phyloP scores from a whole-genome alignment of 2,797 vertebrate species.

The Neoniphon sammara region DNA sequence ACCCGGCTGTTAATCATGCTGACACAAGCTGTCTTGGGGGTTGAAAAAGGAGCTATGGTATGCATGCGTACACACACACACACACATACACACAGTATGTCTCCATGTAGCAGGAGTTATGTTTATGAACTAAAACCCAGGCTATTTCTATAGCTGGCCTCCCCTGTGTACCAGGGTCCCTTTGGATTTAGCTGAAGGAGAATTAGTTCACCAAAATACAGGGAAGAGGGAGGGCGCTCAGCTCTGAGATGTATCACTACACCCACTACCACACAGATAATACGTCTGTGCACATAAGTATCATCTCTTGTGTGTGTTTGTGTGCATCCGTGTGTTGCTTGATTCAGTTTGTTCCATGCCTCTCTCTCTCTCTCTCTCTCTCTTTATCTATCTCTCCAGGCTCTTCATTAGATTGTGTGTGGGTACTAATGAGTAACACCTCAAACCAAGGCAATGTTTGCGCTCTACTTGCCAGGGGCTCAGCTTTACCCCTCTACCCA shows the following conservation, averaged over 20 bases:
- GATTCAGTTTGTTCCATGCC: slow-evolving; percentile 26
- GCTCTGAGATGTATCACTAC: slow-evolving; percentile 54
- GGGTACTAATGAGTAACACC: slow-evolving; percentile 61
- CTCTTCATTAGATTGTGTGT: slow-evolving; percentile 63
- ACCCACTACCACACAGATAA: slow-evolving; percentile 45
- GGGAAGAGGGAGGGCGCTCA: slow-evolving; percentile 26
- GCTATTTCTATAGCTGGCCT: slow-evolving; percentile 61
- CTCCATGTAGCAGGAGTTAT: slow-evolving; percentile 19
- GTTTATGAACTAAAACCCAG: slow-evolving; percentile 47
- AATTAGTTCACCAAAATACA: slow-evolving; percentile 65
- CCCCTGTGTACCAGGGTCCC: slow-evolving; percentile 54
- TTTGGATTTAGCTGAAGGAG: slow-evolving; percentile 43
- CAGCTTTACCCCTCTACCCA: slow-evolving; percentile 36
- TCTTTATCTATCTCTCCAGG: slow-evolving; percentile 41
- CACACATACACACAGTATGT: slow-evolving; percentile 3
- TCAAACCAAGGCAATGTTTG: slow-evolving; percentile 10
- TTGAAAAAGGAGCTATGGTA: slow-evolving; percentile 20
- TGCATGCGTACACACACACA: background rate
- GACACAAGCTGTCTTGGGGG: slow-evolving; percentile 46
- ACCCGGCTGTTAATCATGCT: slow-evolving; percentile 58
- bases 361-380: background rate
- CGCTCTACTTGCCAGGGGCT: slow-evolving; percentile 46
- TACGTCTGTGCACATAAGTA: slow-evolving; percentile 46
- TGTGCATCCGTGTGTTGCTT: slow-evolving; percentile 20
- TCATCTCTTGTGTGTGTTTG: slow-evolving; percentile 26